Evolutionary conservation across 2,888 invertebrate genomes (phyloP).

Genomic region (Hipparchia sbordonii): DNA sequence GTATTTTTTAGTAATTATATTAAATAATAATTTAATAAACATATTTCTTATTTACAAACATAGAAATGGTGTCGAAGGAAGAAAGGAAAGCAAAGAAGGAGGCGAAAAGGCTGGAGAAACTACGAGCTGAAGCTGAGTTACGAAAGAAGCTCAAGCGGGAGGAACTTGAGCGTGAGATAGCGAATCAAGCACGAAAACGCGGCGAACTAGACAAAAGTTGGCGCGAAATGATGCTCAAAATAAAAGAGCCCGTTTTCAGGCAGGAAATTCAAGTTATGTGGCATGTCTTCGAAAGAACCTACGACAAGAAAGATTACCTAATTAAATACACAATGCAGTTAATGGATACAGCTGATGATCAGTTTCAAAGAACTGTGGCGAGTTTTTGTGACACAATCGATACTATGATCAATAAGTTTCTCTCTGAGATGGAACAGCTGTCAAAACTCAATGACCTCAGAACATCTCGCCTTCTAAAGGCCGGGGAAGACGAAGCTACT

Average conservation of each 20-base stretch:
- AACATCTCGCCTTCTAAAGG: constrained; percentile 54
- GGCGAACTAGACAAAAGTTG: constrained; percentile 64
- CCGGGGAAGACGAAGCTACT: constrained; percentile 54
- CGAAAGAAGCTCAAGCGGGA: constrained; percentile 58
- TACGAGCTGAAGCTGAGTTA: constrained; percentile 54
- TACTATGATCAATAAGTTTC: constrained; percentile 79
- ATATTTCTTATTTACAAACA: not conserved
- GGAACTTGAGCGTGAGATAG: constrained; percentile 66
- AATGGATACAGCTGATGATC: constrained; percentile 84
- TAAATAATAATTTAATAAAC: not conserved
- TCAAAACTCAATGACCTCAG: constrained; percentile 59
- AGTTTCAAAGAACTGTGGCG: constrained; percentile 85
- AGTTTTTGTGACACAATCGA: constrained; percentile 85
- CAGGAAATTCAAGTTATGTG: constrained; percentile 71
- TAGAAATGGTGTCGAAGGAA: constrained; percentile 64
- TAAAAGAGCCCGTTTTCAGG: constrained; percentile 69
- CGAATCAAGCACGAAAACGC: constrained; percentile 56
- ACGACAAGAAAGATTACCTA: constrained; percentile 83
- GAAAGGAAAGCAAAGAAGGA: constrained; percentile 69
- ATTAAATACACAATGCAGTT: constrained; percentile 82
- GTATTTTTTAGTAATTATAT: not conserved
- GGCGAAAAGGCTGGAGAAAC: constrained; percentile 62
- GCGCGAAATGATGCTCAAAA: constrained; percentile 67
- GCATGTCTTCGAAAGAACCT: constrained; percentile 78
- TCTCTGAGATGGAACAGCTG: constrained; percentile 61